phyloP scores from a whole-genome alignment of 35 echinoderm and acorn worm genomes.

The Amphiura filiformis region DNA sequence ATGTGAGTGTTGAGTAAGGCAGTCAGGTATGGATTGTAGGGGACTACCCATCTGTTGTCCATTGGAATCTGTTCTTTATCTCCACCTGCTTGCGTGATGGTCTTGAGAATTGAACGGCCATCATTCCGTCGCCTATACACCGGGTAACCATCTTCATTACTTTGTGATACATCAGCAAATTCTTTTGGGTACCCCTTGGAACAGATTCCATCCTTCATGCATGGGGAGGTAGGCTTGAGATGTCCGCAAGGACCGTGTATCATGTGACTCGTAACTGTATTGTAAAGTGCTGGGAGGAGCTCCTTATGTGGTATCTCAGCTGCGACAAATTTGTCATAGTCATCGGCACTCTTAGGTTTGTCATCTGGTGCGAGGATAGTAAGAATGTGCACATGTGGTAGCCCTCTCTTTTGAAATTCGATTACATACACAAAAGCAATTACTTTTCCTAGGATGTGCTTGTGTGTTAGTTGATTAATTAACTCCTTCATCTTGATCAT shows the following conservation, averaged over 20 bases:
- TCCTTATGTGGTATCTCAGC: slow-evolving; percentile 39
- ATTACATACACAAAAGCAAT: slow-evolving; percentile 3
- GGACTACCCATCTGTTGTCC: slow-evolving; percentile 29
- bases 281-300: background rate
- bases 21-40: slow-evolving; percentile 31
- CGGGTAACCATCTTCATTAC: slow-evolving; percentile 11
- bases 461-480: slow-evolving; percentile 4
- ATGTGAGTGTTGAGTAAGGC: slow-evolving; percentile 19
- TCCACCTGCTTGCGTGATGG: background rate
- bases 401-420: slow-evolving; percentile 51
- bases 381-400: slow-evolving; percentile 44
- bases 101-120: no score
- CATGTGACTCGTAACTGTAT: slow-evolving; percentile 20
- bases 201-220: slow-evolving; percentile 37
- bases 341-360: slow-evolving; percentile 16
- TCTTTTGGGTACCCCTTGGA: slow-evolving; percentile 33
- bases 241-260: slow-evolving; percentile 37
- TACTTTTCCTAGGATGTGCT: slow-evolving; percentile 43
- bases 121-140: background rate
- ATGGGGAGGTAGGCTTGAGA: background rate
- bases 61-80: background rate
- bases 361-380: slow-evolving; percentile 9
- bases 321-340: slow-evolving; percentile 18
- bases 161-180: background rate
- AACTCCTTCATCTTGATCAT: slow-evolving; percentile 21